phyloP scores from a whole-genome alignment of 1,140 invertebrate species.

The Venturia canescens region DNA sequence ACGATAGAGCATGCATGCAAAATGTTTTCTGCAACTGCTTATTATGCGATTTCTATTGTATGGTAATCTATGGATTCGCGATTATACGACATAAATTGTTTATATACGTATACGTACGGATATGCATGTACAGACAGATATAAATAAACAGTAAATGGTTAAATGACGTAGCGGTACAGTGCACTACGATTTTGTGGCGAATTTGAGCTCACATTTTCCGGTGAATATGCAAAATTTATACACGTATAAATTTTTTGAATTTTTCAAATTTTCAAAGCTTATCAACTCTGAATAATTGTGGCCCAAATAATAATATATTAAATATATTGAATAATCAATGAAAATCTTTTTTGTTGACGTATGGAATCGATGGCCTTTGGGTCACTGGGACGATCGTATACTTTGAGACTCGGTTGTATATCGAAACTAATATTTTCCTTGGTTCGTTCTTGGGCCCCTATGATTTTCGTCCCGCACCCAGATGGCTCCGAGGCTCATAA shows the following conservation, averaged over 20 bases:
- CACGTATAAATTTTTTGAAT: not conserved
- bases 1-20: constrained; percentile 40
- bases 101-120: constrained; percentile 2
- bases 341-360: no score
- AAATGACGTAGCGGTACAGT: constrained; percentile 32
- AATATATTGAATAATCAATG: no score
- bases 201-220: not conserved
- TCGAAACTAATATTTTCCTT: not conserved
- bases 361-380: no score
- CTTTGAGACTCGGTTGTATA: no score
- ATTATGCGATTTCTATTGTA: constrained; percentile 50
- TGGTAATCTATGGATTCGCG: constrained; percentile 45
- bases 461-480: constrained; percentile 27
- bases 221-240: constrained; percentile 10
- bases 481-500: not conserved
- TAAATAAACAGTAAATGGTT: constrained; percentile 13
- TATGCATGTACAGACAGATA: no score
- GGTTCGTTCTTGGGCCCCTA: not conserved
- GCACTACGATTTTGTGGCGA: not conserved
- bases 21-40: constrained; percentile 42
- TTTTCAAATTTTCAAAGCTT: no score
- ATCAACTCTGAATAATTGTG: no score
- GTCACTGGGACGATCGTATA: no score
- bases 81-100: constrained; percentile 33
- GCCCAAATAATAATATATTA: no score